Percentiles rank a stretch among this genome's conserved stretches.
Evolutionary conservation across 1,140 invertebrate genomes (phyloP).

Genomic region (Chrysomallon squamiferum): DNA sequence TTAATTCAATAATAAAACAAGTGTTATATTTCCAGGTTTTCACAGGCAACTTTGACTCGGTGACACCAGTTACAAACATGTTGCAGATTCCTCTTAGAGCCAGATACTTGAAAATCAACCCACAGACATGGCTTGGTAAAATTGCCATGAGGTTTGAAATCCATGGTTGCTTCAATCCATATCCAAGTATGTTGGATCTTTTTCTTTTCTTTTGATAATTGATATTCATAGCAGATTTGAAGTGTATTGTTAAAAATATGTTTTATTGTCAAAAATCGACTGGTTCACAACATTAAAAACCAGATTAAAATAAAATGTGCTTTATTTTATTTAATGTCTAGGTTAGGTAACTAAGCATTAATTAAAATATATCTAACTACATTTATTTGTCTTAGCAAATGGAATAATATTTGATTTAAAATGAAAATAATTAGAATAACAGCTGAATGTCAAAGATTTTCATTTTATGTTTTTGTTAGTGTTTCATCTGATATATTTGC

Average conservation of each 20-base stretch:
- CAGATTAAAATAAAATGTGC: neutral
- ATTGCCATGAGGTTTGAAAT: slow-evolving; percentile 78
- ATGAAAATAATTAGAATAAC: too few species aligned
- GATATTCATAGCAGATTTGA: neutral
- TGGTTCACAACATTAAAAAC: too few species aligned
- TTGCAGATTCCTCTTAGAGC: slow-evolving; percentile 75
- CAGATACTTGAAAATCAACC: slow-evolving; percentile 73
- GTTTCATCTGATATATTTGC: too few species aligned
- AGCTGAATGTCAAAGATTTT: too few species aligned
- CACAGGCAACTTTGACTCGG: slow-evolving; percentile 73
- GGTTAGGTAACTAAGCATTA: too few species aligned
- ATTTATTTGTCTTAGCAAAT: too few species aligned
- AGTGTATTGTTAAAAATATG: neutral
- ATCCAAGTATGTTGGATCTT: slow-evolving; percentile 34
- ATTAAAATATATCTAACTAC: too few species aligned
- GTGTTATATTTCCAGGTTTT: slow-evolving; percentile 72
- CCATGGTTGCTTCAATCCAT: slow-evolving; percentile 71
- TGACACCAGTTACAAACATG: slow-evolving; percentile 69
- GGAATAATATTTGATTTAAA: too few species aligned
- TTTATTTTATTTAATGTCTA: too few species aligned
- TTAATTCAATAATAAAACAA: too few species aligned
- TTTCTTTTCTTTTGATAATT: neutral
- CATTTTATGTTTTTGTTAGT: too few species aligned
- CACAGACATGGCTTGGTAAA: slow-evolving; percentile 77
- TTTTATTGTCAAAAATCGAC: neutral